phyloP scores from a whole-genome alignment of 2,113 vertebrate species.

The Polyodon spathula region DNA sequence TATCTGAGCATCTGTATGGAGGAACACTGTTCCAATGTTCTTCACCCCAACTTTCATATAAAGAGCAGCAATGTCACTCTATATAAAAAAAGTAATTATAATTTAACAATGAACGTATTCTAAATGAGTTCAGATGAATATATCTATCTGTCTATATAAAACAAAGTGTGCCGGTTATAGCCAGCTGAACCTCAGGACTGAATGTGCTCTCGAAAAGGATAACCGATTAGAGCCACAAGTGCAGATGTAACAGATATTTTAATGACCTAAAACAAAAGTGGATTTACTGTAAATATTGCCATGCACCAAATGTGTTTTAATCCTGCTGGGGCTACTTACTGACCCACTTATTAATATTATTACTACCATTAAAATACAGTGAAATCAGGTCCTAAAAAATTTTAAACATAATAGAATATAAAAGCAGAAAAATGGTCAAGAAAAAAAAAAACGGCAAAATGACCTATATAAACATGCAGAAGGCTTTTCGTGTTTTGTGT shows the following conservation, averaged over 20 bases:
- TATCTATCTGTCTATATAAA: background rate
- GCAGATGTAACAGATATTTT: background rate
- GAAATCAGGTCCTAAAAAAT: too few relatives aligned
- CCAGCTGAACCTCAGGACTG: background rate
- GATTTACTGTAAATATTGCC: too few relatives aligned
- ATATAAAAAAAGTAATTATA: conserved; percentile 1
- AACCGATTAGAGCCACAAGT: background rate
- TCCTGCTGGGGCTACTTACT: too few relatives aligned
- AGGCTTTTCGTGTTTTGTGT: background rate
- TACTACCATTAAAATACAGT: too few relatives aligned
- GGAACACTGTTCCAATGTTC: conserved; percentile 54
- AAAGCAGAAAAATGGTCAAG: too few relatives aligned
- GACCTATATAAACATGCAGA: background rate
- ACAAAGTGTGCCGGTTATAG: background rate
- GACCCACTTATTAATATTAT: too few relatives aligned
- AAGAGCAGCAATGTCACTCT: conserved; percentile 59
- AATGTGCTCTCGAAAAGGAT: background rate
- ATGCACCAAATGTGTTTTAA: too few relatives aligned
- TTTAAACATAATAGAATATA: too few relatives aligned
- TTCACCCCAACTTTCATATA: conserved; percentile 65
- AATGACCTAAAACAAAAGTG: too few relatives aligned
- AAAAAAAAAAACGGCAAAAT: too few relatives aligned
- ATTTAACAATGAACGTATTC: background rate
- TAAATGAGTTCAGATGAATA: background rate
- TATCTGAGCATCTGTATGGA: conserved; percentile 55